Evolutionary conservation across 2,888 invertebrate genomes (phyloP), one percentile per base, ranked within the genome.

Genomic region (Rotaria socialis): DNA sequence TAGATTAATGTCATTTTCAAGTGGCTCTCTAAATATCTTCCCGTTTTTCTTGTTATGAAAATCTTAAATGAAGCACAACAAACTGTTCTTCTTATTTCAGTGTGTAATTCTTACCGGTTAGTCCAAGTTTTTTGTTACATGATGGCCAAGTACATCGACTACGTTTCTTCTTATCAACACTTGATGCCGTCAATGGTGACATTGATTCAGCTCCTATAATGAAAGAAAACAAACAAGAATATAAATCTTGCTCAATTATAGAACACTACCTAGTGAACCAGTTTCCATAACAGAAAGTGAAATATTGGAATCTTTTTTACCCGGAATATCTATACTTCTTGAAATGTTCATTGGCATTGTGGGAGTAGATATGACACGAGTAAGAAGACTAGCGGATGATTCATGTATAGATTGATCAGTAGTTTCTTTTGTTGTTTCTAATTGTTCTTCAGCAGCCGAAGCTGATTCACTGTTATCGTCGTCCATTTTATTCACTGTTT

Each of bases 91-190:
- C 14, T 52, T 52, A 3, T 14, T 52, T 52, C 16, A 52, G 16
- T 52, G 0, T 14, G 58, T 35, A n/a, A 52, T 60, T 84, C 93
- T 93, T 92, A 97, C 98, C 98, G 93, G 98, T 98, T 90, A 99
- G 94, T 91, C 98, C 99, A 92, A 99, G 97, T 94, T 97, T 97
- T 94, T 98, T 98, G 93, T 96, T 96, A 94, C 99, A 99, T 90
- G 95, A 94, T 90, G 94, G 95, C 60, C 43, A 85, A 4, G 89
- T 89, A 93, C 99, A 99, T 91, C 98, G 94, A 92, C 97, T 99
- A 93, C 97, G 96, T 88, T 90, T 85, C 43, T 85, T 74, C 47
- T 86, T 85, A 47, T 85, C 86, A 7, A 86, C 43, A 60, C 86
- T 86, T 8, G 86, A 85, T n/a, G 50, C 50, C 3, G 80, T 47